Base-by-base conservation (phyloP, 2,113 vertebrate species). In the Rhizomys pruinosus region DNA sequence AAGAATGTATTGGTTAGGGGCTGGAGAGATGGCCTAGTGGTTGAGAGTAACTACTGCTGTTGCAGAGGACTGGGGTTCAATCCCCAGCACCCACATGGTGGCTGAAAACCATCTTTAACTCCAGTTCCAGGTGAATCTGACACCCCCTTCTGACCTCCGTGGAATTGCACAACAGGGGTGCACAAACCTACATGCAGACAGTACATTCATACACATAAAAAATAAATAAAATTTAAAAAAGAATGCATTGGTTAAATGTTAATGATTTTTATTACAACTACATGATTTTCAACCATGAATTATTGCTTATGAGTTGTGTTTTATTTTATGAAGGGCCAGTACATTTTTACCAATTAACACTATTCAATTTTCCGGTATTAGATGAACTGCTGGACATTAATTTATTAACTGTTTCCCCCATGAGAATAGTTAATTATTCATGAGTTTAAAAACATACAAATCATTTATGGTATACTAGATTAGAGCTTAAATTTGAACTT, bases 391-490 rank as follows among this genome's bases (percentile, higher is more conserved):
- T 80, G 84, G 37, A 71, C 92, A 64, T 55, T 96, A 86, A 87
- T 89, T 91, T 76, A 66, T 94, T 32, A 89, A 66, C 29, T 80
- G 12, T 73, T 96, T 37, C 27, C 12, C 37, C 19, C 76, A 86
- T 37, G 81, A 86, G 37, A 92, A 71, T 37, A 59, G 3, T 92
- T 94, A 86, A 79, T 97, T 96, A 91, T 89, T 96, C 90, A 95
- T 96, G 80, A 96, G 47, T 68, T 84, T 17, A 74, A 91, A 93
- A 94, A 84, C 64, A 85, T 29, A 87, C 25, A 95, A 95, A 89
- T 92, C 96, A 97, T 92, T 96, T 96, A 52, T 92, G 39, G 52
- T 34, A 84, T 11, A 81, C 59, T 84, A 93, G 59, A 94, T 89
- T 74, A 78, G 42, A 91, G 23, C 64, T 92, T 92, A 92, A 82